Base-by-base conservation (phyloP, 1,140 invertebrate genomes). In the Olivierus martensii region DNA sequence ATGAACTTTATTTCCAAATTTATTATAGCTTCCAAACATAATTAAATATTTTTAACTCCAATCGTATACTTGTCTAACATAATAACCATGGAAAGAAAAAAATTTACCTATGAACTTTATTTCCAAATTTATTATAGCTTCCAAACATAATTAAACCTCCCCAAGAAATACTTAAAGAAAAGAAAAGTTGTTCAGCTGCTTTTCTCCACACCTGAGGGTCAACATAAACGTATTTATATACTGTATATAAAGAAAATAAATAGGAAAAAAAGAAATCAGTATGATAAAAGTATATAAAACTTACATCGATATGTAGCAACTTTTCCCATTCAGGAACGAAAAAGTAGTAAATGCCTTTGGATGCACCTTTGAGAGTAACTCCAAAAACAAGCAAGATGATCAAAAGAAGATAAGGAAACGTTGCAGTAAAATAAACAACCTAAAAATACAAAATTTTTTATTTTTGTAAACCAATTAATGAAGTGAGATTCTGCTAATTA, bases 391-490 rank as follows among this genome's bases (percentile, higher is more conserved):
- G 68, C 28, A 78, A 62, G 38, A 71, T 70, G 14, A 70, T 62
- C 10, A 79, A 66, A 0, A 79, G 74, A 5, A 75, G 51, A 62
- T 79, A 79, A 2, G 76, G 77, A 56, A 79, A 76, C 19, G 77
- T 65, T 18, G 75, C 75, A 4, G 75, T 78, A 52, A 78, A 77
- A 71, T 76, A 77, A n/a, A 77, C 75, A 19, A 75, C 48, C 58
- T 59, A 63, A 39, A 21, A 54, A 63, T n/a, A 60, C 22, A 4
- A 59, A 45, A 46, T 11, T 15, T 18, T 5, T 17, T 46, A 46
- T 5, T 18, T 15, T 41, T n/a, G n/a, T n/a, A n/a, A n/a, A n/a
- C n/a, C n/a, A n/a, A n/a, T n/a, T n/a, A n/a, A n/a, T n/a, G n/a
- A n/a, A n/a, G n/a, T n/a, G n/a, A n/a, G n/a, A n/a, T n/a, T n/a